Conservation (phyloP, 92 coral and sea anemone species). For the Bergia sp. region DNA sequence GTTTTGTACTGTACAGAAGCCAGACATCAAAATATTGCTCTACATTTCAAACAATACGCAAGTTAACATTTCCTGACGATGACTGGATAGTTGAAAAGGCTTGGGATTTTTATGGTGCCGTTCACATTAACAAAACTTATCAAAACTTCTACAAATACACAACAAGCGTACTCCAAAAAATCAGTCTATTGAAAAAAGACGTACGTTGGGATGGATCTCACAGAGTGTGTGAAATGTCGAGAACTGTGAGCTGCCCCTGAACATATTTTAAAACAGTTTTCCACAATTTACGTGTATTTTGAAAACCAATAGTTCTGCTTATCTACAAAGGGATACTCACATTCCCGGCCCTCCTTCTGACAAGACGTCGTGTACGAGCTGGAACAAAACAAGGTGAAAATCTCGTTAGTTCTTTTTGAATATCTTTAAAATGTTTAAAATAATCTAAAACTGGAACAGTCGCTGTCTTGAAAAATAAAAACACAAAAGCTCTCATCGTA, state of each 20-base stretch:
- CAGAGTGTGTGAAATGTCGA: too few species aligned
- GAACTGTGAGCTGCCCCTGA: not conserved
- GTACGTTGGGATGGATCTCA: too few species aligned
- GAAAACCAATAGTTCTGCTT: not conserved
- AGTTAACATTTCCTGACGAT: too few species aligned
- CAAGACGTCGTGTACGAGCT: slow-evolving; percentile 85
- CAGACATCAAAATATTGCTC: not conserved
- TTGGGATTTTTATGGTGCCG: too few species aligned
- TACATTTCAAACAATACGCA: too few species aligned
- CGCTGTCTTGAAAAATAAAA: not conserved
- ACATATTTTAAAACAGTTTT: not conserved
- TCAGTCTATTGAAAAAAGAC: too few species aligned
- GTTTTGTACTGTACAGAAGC: not conserved
- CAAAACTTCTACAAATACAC: too few species aligned
- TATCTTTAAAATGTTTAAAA: not conserved
- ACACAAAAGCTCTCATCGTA: slow-evolving; percentile 1
- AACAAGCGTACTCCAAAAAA: too few species aligned
- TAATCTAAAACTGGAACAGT: not conserved
- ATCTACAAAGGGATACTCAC: slow-evolving; percentile 51
- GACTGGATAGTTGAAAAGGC: too few species aligned
- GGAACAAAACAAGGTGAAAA: slow-evolving; percentile 7
- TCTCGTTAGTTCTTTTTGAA: not conserved
- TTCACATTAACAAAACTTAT: too few species aligned
- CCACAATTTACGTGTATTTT: not conserved
- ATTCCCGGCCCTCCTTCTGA: slow-evolving; percentile 69